These are phyloP conservation scores for Cephalopachus bancanus DNA, from an alignment of 2,797 vertebrate species.

Conservation along the genomic window DNA sequence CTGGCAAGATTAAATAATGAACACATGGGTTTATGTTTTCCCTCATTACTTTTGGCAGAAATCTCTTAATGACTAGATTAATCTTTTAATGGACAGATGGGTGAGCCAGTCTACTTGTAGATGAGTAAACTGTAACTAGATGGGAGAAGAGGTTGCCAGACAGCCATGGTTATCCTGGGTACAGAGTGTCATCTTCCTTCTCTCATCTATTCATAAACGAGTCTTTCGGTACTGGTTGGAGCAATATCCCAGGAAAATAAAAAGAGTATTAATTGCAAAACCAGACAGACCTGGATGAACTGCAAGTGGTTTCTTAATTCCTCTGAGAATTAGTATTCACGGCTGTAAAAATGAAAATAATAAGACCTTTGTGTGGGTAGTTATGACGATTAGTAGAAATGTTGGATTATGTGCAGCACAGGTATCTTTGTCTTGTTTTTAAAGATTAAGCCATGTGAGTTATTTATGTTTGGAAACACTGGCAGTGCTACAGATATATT, in stretches of 20 bases:
- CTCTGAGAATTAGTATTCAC: slow-evolving; percentile 34
- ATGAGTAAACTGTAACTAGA: not conserved
- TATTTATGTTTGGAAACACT: slow-evolving; percentile 45
- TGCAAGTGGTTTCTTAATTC: not conserved
- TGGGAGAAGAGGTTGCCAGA: not conserved
- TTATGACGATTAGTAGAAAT: not conserved
- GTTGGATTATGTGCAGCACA: not conserved
- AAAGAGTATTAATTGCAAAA: not conserved
- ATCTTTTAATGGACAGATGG: not conserved
- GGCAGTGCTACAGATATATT: not conserved
- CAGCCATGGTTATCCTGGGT: not conserved
- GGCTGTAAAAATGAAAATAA: slow-evolving; percentile 32
- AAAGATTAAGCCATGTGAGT: not conserved
- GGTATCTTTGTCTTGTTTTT: slow-evolving; percentile 41
- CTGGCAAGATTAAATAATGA: not conserved
- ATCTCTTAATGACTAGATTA: slow-evolving; percentile 7
- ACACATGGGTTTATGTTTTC: not conserved
- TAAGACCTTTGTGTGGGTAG: not conserved
- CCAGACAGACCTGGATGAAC: not conserved
- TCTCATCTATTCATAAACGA: slow-evolving; percentile 18
- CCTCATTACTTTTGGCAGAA: not conserved
- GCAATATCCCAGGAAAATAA: not conserved
- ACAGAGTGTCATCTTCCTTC: not conserved
- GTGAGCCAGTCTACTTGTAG: not conserved
- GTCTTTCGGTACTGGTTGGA: slow-evolving; percentile 28